Conservation (phyloP, 2,797 vertebrate species). For the Enteromius paludinosus region DNA sequence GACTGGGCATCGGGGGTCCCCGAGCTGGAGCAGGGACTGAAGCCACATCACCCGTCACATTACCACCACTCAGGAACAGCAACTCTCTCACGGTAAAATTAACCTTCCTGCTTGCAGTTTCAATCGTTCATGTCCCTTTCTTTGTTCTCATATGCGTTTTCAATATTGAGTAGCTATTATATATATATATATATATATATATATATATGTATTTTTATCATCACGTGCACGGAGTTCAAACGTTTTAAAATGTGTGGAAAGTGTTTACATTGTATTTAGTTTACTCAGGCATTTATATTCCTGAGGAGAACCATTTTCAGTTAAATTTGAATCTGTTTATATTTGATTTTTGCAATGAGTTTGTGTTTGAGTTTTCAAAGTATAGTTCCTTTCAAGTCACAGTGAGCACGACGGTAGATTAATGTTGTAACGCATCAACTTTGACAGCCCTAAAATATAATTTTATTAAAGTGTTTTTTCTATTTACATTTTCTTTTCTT, state of each 20-base stretch:
- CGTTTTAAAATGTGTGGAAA: background rate
- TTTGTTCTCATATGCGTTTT: slow-evolving; percentile 14
- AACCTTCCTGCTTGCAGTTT: slow-evolving; percentile 3
- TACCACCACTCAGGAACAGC: slow-evolving; percentile 86
- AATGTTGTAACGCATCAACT: background rate
- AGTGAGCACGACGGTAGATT: background rate
- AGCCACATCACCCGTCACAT: slow-evolving; percentile 80
- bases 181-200: too few species aligned
- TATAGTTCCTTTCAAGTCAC: background rate
- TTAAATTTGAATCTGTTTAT: background rate
- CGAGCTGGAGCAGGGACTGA: slow-evolving; percentile 81
- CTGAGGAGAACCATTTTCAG: background rate
- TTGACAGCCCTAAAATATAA: background rate
- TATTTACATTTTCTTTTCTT: background rate
- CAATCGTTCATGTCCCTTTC: background rate
- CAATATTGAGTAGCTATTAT: background rate
- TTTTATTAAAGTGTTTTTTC: background rate
- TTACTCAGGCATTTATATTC: background rate
- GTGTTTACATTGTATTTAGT: background rate
- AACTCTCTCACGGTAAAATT: slow-evolving; percentile 82
- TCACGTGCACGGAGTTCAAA: background rate
- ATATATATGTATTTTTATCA: background rate
- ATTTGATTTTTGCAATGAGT: background rate
- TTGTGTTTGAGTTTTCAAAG: background rate
- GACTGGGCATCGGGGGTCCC: slow-evolving; percentile 75